Percentiles rank a stretch among this genome's conserved stretches.
Evolutionary conservation across 2,113 vertebrate species (phyloP).

Genomic region (Piprites chloris): DNA sequence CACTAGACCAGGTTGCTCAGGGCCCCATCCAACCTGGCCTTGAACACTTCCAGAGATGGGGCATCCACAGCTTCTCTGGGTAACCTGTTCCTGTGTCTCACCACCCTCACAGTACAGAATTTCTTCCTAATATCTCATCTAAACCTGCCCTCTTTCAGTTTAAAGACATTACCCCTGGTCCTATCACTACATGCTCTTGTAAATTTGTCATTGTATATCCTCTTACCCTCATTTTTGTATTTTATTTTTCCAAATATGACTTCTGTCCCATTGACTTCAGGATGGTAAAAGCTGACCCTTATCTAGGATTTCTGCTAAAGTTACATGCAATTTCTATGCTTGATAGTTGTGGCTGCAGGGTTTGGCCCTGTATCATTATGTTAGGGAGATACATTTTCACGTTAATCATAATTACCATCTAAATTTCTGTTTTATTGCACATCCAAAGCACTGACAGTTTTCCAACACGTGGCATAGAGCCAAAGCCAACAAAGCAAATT

Average conservation of each 20-base stretch:
- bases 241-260: neutral
- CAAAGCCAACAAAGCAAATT: neutral
- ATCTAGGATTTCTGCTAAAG: neutral
- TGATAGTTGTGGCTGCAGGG: neutral
- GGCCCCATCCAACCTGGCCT: neutral
- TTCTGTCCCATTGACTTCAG: neutral
- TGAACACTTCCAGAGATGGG: neutral
- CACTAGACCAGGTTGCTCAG: neutral
- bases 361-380: neutral
- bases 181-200: neutral
- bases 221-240: neutral
- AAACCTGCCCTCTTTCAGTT: neutral
- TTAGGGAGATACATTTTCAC: neutral
- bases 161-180: neutral
- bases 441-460: neutral
- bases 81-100: neutral
- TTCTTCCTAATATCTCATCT: neutral
- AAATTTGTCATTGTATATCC: neutral
- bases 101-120: neutral
- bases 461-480: accelerated
- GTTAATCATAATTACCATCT: neutral
- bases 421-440: neutral
- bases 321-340: neutral
- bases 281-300: neutral
- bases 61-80: neutral